A percentile compares a stretch with the other conserved stretches of the same genome.
Evolutionary conservation across 2,797 vertebrate species (phyloP).

Genomic region (Neosilurus mollespiculum): DNA sequence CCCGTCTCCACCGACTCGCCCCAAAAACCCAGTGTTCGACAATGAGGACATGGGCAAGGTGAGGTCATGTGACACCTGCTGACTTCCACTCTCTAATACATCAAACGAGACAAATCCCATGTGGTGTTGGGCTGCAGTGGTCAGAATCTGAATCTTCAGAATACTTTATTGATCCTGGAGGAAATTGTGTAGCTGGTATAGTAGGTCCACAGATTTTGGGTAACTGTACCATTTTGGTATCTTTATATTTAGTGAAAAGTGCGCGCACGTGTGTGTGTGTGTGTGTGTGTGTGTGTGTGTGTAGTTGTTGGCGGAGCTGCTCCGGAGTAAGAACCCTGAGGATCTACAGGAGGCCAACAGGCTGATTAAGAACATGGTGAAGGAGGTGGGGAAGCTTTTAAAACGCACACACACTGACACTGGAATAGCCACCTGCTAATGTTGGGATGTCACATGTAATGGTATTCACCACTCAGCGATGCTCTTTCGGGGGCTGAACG

Average conservation of each 20-base stretch:
- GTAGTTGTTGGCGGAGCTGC: conserved; percentile 89
- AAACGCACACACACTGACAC: no score
- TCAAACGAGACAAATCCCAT: no score
- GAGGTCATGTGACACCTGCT: conserved; percentile 29
- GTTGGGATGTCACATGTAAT: no score
- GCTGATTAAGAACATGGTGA: conserved; percentile 99
- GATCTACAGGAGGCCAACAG: conserved; percentile 97
- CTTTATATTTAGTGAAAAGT: not conserved
- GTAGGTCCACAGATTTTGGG: no score
- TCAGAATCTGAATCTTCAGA: no score
- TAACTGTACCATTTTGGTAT: no score
- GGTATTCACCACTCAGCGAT: no score
- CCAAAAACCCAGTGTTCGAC: conserved; percentile 95
- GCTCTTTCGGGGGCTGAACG: no score
- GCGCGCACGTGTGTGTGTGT: conserved; percentile 21
- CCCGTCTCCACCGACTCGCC: conserved; percentile 87
- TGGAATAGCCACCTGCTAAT: not conserved
- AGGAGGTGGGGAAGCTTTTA: conserved; percentile 81
- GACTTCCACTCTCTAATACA: not conserved
- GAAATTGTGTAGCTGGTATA: no score
- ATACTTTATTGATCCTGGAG: no score
- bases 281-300: conserved; percentile 47
- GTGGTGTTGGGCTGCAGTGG: not conserved
- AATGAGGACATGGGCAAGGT: conserved; percentile 98
- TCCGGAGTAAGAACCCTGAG: conserved; percentile 96